Conservation (phyloP, 2,113 vertebrate species). For the Hiodon tergisus region DNA sequence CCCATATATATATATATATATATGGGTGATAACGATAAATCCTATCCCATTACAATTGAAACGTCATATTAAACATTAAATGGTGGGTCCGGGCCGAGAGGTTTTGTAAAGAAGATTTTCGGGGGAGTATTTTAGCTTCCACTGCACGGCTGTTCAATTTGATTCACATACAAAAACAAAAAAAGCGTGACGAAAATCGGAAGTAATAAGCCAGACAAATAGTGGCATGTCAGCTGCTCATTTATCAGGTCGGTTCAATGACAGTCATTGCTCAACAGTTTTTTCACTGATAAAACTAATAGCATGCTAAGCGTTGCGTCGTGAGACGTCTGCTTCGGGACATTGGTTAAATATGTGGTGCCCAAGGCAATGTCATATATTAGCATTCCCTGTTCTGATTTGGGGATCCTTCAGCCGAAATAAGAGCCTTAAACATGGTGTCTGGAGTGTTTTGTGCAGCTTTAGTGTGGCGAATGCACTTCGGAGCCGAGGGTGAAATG, state of each 20-base stretch:
- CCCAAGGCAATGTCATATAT: conserved; percentile 62
- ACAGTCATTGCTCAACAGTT: neutral
- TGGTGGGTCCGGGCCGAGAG: no score
- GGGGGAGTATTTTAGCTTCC: neutral
- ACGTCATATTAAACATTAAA: no score
- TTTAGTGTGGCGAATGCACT: conserved; percentile 46
- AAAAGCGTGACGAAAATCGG: neutral
- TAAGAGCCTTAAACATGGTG: conserved; percentile 61
- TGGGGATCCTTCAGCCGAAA: conserved; percentile 50
- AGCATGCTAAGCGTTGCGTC: no score
- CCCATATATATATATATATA: no score
- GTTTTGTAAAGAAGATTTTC: neutral
- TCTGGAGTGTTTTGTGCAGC: conserved; percentile 45
- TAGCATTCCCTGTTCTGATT: conserved; percentile 56
- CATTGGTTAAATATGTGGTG: conserved; percentile 61
- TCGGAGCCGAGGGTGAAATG: conserved; percentile 48
- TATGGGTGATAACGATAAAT: neutral
- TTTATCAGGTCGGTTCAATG: conserved; percentile 9
- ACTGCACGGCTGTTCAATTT: conserved; percentile 9
- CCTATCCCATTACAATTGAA: neutral
- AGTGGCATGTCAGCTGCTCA: neutral
- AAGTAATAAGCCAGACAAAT: conserved; percentile 4
- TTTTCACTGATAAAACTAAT: conserved; percentile 8
- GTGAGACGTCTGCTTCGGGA: conserved; percentile 27
- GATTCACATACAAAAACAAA: neutral